phyloP scores from a whole-genome alignment of 2,888 invertebrate genomes.

The Cheilosia soror region DNA sequence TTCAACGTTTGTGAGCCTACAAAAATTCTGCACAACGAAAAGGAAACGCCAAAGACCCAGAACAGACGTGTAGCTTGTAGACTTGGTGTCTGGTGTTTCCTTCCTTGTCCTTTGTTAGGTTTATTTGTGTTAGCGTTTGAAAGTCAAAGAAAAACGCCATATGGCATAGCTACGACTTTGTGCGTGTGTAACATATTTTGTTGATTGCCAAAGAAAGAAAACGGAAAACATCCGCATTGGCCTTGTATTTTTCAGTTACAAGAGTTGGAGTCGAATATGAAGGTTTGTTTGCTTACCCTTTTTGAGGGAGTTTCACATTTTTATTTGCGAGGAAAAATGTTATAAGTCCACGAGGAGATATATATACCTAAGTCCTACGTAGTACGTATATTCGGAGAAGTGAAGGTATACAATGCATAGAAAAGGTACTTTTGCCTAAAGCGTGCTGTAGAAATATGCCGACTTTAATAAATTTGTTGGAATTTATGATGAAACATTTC shows the following conservation, averaged over 20 bases:
- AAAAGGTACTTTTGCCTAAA: not conserved
- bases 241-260: constrained; percentile 22
- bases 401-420: no score
- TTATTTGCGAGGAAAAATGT: not conserved
- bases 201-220: constrained; percentile 35
- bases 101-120: constrained; percentile 19
- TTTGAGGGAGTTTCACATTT: constrained; percentile 4
- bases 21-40: constrained; percentile 21
- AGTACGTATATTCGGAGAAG: no score
- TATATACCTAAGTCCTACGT: no score
- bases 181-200: constrained; percentile 49
- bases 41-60: constrained; percentile 11
- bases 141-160: constrained; percentile 1
- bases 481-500: no score
- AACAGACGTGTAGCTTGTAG: not conserved
- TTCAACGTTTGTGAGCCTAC: constrained; percentile 22
- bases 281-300: constrained; percentile 6
- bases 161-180: not conserved
- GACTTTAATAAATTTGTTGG: not conserved
- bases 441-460: not conserved
- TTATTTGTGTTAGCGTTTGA: constrained; percentile 7
- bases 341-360: no score
- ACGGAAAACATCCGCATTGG: constrained; percentile 30
- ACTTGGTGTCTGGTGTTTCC: constrained; percentile 15
- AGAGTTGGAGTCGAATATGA: not conserved